Base-by-base conservation (phyloP, 2,797 vertebrate species). In the Bovichtus variegatus region DNA sequence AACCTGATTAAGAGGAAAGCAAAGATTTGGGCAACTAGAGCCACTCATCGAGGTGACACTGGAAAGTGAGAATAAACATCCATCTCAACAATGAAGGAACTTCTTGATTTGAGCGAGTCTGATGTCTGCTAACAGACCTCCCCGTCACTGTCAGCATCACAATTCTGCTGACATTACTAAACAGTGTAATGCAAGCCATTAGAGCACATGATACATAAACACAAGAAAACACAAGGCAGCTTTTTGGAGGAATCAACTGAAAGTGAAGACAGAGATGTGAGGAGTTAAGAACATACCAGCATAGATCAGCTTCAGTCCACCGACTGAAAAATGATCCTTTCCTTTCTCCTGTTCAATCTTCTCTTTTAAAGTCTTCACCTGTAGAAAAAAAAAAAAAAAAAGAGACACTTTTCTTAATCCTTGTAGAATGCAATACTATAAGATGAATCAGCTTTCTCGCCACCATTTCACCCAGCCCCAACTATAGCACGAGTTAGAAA, bases 241-340 rank as follows among this genome's bases (percentile, higher is more conserved):
- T 19, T 34, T 49, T 31, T 23, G 19, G 3, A 23, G 2, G 2
- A 53, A 11, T n/a, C 5, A 62, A 21, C 9, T 58, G 13, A 21
- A 51, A 44, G 44, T 6, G 6, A 25, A n/a, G 25, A 7, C 9
- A 47, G 34, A 50, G 61, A 55, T 44, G 25, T 46, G 5, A 53
- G 18, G 3, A 25, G 44, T 43, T n/a, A 29, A 49, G 1, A 38
- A 87, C 82, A 64, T 94, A 99, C 98, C 98, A 95, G 97, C 97
- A 94, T 99, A 99, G 92, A 98, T 99, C 93, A 99, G 92, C 88
- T 98, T 99, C 90, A 97, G 97, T 72, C 97, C 97, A 66, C 94
- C 96, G 74, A 98, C 96, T 68, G 97, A 96, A 92, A 98, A 99
- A 72, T 93, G 89, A 80, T 99, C 97, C 83, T 96, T 97, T 36